Evolutionary conservation across 2,888 invertebrate genomes (phyloP).

Genomic region (Blastobasis adustella): DNA sequence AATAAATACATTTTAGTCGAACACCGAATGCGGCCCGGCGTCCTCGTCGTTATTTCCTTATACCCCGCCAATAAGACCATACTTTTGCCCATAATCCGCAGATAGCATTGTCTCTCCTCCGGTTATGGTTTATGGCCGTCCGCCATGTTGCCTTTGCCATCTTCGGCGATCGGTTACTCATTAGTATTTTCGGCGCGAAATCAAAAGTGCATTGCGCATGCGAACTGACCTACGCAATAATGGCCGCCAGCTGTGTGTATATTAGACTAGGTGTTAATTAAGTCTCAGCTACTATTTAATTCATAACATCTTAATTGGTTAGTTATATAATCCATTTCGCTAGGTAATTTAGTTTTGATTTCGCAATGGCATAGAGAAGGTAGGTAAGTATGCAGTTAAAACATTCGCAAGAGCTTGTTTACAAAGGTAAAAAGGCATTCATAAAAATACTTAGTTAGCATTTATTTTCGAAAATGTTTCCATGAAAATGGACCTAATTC

Average conservation of each 20-base stretch:
- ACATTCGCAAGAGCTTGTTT: too few species aligned
- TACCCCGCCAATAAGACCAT: slow-evolving; percentile 35
- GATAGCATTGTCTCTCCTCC: slow-evolving; percentile 34
- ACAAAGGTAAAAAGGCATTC: too few species aligned
- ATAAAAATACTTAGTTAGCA: too few species aligned
- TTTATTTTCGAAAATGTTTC: too few species aligned
- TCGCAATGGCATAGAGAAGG: too few species aligned
- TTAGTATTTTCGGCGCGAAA: slow-evolving; percentile 38
- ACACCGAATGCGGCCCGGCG: slow-evolving; percentile 38
- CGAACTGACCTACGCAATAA: slow-evolving; percentile 31
- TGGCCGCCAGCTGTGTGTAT: not conserved
- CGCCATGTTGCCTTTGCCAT: slow-evolving; percentile 31
- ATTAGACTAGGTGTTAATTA: too few species aligned
- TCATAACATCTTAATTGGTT: too few species aligned
- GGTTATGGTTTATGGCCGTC: slow-evolving; percentile 40
- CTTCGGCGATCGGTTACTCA: slow-evolving; percentile 38
- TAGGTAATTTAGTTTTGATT: too few species aligned
- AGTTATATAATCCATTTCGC: too few species aligned
- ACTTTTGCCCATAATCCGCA: slow-evolving; percentile 31
- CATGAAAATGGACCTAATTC: too few species aligned
- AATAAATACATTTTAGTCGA: slow-evolving; percentile 55
- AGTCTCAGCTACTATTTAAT: too few species aligned
- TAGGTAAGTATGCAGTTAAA: too few species aligned
- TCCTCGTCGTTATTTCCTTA: slow-evolving; percentile 60
- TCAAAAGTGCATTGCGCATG: slow-evolving; percentile 25